Evolutionary conservation across 1,140 invertebrate species (phyloP), one percentile per base, ranked within the genome.

Genomic region (Leptonema lineaticorne): DNA sequence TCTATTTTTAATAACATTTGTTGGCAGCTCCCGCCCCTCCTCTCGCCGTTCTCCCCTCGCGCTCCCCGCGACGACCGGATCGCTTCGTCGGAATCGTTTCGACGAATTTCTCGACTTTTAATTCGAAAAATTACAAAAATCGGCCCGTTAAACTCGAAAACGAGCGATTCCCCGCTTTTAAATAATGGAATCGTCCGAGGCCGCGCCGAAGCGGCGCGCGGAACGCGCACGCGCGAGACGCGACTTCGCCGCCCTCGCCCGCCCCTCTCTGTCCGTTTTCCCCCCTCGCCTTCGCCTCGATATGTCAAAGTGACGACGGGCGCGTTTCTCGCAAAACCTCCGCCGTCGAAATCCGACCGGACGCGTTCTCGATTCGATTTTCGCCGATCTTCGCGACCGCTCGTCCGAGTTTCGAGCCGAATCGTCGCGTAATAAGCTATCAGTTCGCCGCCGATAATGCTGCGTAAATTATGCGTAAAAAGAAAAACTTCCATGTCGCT

Each of bases 1-100:
- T 70, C 71, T 70, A 73, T 72, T 72, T 69, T 69, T 72, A 72
- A 69, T 69, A 72, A 72, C 70, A 72, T 72, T 71, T 70, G 65
- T 70, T 68, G 69, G 69, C 69, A 65, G 63, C 53, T 53, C 50
- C 50, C 50, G 57, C 57, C 65, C 65, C 56, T 50, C 41, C n/a
- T 0, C 59, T 1, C 33, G 1, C 41, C 24, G 37, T 9, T 6
- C 75, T 75, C 76, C 79, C 60, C 16, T 4, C 5, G 3, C 29
- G 58, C 22, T 5, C 2, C 41, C 11, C 59, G 33, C 6, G 30
- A 2, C 29, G 33, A 4, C 59, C 1, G 33, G 2, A 2, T 59
- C 1, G 11, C 27, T 20, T 5, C 48, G 45, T 48, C 45, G 6
- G 5, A n/a, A 6, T 20, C 18, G 48, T 4, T 2, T 20, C 16